phyloP scores from a whole-genome alignment of 2,888 invertebrate species.

The Scaptomyza tumidula region DNA sequence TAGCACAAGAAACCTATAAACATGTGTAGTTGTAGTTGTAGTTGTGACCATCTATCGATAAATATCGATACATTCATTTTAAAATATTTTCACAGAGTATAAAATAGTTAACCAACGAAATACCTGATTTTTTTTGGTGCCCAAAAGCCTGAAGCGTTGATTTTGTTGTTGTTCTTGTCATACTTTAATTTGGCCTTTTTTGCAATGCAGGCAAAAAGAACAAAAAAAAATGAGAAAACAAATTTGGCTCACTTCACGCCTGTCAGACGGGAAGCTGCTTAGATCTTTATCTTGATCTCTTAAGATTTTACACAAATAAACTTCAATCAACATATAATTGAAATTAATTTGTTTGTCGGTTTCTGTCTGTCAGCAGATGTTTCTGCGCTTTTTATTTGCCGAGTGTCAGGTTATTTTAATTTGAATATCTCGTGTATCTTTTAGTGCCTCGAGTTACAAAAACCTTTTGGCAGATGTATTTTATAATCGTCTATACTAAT shows the following conservation, averaged over 20 bases:
- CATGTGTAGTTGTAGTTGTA: too few species aligned
- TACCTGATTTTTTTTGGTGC: not conserved
- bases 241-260: constrained; percentile 61
- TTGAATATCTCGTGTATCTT: not conserved
- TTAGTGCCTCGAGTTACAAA: constrained; percentile 14
- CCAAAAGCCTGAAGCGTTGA: constrained; percentile 47
- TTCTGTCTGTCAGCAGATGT: constrained; percentile 17
- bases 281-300: constrained; percentile 40
- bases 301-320: constrained; percentile 45
- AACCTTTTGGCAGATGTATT: constrained; percentile 10
- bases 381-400: not conserved
- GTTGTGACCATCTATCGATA: too few species aligned
- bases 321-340: constrained; percentile 57
- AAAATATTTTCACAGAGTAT: not conserved
- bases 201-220: constrained; percentile 23
- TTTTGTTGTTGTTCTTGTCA: constrained; percentile 3
- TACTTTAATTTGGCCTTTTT: constrained; percentile 27
- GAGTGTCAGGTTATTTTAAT: constrained; percentile 13
- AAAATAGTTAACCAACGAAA: not conserved
- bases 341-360: constrained; percentile 50
- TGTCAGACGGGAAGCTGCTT: constrained; percentile 50
- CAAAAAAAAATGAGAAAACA: not conserved
- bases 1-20: too few species aligned
- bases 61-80: too few species aligned
- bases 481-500: constrained; percentile 6